Conservation (phyloP, 53 echinoderm and acorn worm genomes). For the Pentamera pediparva region DNA sequence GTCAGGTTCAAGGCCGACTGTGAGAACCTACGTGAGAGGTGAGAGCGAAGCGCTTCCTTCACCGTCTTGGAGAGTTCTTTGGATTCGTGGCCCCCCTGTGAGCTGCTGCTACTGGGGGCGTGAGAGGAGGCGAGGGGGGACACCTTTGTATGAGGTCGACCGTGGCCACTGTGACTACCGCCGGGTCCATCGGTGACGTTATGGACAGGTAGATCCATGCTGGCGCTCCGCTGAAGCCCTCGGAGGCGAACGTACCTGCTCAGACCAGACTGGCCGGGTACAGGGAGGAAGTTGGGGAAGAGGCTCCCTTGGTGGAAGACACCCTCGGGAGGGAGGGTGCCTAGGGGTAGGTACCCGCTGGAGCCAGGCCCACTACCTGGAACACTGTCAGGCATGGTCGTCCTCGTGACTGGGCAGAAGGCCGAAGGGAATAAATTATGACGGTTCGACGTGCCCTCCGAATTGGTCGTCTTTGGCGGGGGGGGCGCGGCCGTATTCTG, state of each 20-base stretch:
- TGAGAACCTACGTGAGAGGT: constrained; percentile 71
- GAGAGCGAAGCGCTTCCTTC: constrained; percentile 85
- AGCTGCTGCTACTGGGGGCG: neutral
- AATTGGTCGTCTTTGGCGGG: too few species aligned
- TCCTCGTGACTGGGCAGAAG: constrained; percentile 20
- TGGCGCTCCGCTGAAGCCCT: constrained; percentile 73
- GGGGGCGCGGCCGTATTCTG: neutral
- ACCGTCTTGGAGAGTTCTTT: constrained; percentile 80
- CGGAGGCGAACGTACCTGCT: constrained; percentile 2
- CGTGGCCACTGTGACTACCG: too few species aligned
- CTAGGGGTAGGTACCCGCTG: neutral
- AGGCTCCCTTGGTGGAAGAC: constrained; percentile 6
- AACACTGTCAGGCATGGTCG: neutral
- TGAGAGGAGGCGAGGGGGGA: neutral
- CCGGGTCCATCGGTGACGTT: neutral
- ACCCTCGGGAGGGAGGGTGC: constrained; percentile 21
- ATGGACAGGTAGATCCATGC: constrained; percentile 58
- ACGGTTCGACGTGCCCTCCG: constrained; percentile 7
- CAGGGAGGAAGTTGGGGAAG: constrained; percentile 8
- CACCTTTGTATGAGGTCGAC: neutral
- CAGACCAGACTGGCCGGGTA: neutral
- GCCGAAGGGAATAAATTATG: constrained; percentile 31
- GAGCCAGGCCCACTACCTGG: constrained; percentile 1
- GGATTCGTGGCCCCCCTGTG: constrained; percentile 32
- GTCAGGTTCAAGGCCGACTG: constrained; percentile 90